Conservation (phyloP, 1,140 invertebrate species). For the Drosophila ficusphila region DNA sequence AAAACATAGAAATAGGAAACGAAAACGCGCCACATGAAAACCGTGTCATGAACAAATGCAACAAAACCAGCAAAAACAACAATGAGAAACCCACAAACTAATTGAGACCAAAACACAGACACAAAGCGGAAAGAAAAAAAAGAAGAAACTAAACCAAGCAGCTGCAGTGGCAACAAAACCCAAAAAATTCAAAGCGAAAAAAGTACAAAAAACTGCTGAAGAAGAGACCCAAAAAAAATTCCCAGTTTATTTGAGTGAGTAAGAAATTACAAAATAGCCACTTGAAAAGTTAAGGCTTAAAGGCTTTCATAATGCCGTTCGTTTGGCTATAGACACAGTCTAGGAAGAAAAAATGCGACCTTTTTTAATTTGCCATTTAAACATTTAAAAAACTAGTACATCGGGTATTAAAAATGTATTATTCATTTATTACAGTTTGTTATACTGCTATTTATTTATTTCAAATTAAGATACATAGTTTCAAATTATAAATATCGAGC, state of each 20-base stretch:
- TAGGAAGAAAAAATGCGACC: neutral
- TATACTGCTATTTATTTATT: too few species aligned
- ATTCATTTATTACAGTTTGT: too few species aligned
- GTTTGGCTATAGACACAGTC: constrained; percentile 15
- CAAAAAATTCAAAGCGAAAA: constrained; percentile 19
- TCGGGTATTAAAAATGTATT: too few species aligned
- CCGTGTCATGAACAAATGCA: constrained; percentile 80
- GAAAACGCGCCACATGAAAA: constrained; percentile 76
- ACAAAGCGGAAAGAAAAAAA: constrained; percentile 47
- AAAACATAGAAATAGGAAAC: constrained; percentile 69
- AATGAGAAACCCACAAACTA: constrained; percentile 54
- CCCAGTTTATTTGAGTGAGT: constrained; percentile 62
- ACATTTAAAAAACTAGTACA: too few species aligned
- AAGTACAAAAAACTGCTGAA: constrained; percentile 35
- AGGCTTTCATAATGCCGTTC: constrained; percentile 49
- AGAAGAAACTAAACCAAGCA: constrained; percentile 57
- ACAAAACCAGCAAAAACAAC: constrained; percentile 62
- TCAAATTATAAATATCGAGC: too few species aligned
- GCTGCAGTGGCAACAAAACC: constrained; percentile 39
- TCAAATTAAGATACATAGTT: neutral
- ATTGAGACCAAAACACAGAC: constrained; percentile 48
- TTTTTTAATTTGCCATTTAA: neutral
- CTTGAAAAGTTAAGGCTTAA: constrained; percentile 48
- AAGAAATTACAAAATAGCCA: constrained; percentile 68
- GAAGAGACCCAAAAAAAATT: constrained; percentile 43